These are phyloP conservation scores for Heliconius hortense DNA, from an alignment of 2,888 invertebrate species.

Conservation along the genomic window DNA sequence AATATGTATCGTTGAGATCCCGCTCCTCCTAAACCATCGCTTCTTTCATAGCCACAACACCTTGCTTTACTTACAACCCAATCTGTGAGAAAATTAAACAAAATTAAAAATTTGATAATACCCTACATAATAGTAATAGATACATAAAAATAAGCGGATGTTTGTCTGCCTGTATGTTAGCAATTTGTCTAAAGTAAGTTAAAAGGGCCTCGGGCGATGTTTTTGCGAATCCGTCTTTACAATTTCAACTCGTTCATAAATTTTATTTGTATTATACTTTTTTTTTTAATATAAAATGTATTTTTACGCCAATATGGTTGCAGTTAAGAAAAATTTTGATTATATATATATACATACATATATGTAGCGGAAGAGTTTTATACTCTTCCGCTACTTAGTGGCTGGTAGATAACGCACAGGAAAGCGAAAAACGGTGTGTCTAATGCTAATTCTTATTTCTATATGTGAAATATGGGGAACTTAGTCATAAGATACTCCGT, in stretches of 20 bases:
- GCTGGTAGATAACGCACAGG: too few relatives aligned
- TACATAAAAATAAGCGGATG: slow-evolving; percentile 55
- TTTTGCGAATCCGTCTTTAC: slow-evolving; percentile 22
- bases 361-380: neutral
- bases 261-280: neutral
- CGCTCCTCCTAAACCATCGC: slow-evolving; percentile 43
- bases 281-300: neutral
- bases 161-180: slow-evolving; percentile 47
- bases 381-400: too few relatives aligned
- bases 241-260: slow-evolving; percentile 6
- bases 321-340: neutral
- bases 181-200: slow-evolving; percentile 28
- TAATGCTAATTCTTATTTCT: too few relatives aligned
- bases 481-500: too few relatives aligned
- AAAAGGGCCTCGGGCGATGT: slow-evolving; percentile 18
- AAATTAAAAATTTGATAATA: slow-evolving; percentile 67
- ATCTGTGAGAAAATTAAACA: slow-evolving; percentile 76
- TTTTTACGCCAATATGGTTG: neutral
- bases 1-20: neutral
- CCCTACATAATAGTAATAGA: slow-evolving; percentile 28
- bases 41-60: slow-evolving; percentile 43
- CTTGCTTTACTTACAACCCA: slow-evolving; percentile 45
- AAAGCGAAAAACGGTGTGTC: too few relatives aligned
- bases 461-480: too few relatives aligned
- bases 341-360: neutral